Evolutionary conservation across 2,888 invertebrate genomes (phyloP).

Genomic region (Craniophora ligustri): DNA sequence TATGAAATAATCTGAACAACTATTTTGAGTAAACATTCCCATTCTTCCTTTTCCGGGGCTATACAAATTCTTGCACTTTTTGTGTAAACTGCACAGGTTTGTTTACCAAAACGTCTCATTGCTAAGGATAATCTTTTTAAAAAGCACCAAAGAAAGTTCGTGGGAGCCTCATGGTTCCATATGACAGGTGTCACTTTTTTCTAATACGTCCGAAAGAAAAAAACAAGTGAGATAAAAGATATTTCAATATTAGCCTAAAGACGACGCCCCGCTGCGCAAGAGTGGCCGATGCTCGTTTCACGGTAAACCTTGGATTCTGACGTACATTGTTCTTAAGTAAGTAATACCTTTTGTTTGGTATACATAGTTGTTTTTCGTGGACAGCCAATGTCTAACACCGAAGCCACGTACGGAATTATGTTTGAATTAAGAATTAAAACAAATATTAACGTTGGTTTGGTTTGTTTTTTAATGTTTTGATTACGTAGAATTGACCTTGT

Average conservation of each 20-base stretch:
- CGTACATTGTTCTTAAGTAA: conserved; percentile 60
- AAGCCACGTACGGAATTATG: conserved; percentile 33
- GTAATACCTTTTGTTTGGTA: conserved; percentile 37
- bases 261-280: conserved; percentile 70
- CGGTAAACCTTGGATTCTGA: conserved; percentile 61
- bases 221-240: conserved; percentile 72
- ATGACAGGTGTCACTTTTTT: conserved; percentile 81
- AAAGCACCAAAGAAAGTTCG: conserved; percentile 57
- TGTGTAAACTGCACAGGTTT: conserved; percentile 57
- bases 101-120: conserved; percentile 69
- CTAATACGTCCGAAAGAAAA: conserved; percentile 62
- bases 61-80: conserved; percentile 32
- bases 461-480: conserved; percentile 40
- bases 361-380: conserved; percentile 28
- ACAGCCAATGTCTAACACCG: conserved; percentile 18
- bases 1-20: conserved; percentile 23
- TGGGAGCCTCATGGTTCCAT: conserved; percentile 68
- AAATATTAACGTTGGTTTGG: conserved; percentile 29
- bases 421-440: conserved; percentile 42
- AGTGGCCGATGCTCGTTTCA: conserved; percentile 60
- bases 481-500: conserved; percentile 46
- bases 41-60: conserved; percentile 42
- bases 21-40: conserved; percentile 36
- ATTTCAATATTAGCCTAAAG: conserved; percentile 77
- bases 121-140: conserved; percentile 62